Percentiles rank a stretch among this genome's conserved stretches.
phyloP scores from a whole-genome alignment of 2,113 vertebrate genomes.

The Ophiodon elongatus region DNA sequence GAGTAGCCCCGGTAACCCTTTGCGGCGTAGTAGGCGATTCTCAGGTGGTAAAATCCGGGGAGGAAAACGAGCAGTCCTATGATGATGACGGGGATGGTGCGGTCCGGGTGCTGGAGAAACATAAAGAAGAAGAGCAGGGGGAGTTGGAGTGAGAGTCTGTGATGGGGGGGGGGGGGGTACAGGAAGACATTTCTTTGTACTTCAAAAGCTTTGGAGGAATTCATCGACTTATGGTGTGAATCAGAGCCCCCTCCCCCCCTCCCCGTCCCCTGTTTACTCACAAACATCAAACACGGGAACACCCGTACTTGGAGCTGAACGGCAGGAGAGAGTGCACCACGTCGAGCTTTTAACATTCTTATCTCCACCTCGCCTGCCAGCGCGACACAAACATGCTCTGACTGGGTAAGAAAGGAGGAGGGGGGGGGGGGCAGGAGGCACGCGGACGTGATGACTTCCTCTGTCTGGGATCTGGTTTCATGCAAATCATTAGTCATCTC shows the following conservation, averaged over 20 bases:
- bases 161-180: no score
- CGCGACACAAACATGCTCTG: neutral
- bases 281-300: neutral
- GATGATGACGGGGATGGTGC: conserved; percentile 92
- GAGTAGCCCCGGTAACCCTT: conserved; percentile 96
- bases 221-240: neutral
- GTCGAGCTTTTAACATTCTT: conserved; percentile 37
- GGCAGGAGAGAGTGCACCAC: neutral
- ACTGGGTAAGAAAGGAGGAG: neutral
- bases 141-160: neutral
- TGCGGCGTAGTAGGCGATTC: conserved; percentile 95
- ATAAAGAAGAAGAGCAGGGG: neutral
- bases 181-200: neutral
- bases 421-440: conserved; percentile 1
- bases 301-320: neutral
- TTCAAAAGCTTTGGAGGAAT: neutral
- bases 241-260: neutral
- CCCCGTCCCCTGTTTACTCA: neutral
- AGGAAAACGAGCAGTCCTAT: conserved; percentile 95
- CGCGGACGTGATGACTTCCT: conserved; percentile 44
- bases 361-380: conserved; percentile 24
- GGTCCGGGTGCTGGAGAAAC: conserved; percentile 88
- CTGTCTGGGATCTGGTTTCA: conserved; percentile 39
- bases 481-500: conserved; percentile 36
- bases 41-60: conserved; percentile 95